Evolutionary conservation across 2,113 vertebrate genomes (phyloP).

Genomic region (Typhlomys cinereus): DNA sequence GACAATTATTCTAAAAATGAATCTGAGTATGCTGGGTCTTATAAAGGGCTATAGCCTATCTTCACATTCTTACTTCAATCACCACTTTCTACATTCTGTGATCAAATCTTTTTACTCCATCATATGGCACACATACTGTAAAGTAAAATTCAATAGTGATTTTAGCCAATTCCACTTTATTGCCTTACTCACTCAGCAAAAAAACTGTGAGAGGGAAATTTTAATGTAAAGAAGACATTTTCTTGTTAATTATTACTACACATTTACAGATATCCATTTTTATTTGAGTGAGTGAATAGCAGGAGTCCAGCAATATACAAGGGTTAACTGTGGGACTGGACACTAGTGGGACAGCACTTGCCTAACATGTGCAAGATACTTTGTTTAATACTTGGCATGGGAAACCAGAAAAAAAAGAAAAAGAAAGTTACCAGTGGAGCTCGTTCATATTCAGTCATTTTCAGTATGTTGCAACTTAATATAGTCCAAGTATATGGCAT

Average conservation of each 20-base stretch:
- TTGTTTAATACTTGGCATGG: neutral
- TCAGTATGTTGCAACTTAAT: conserved; percentile 16
- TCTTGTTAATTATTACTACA: conserved; percentile 25
- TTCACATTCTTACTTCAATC: conserved; percentile 51
- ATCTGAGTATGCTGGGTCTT: conserved; percentile 34
- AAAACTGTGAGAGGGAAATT: conserved; percentile 10
- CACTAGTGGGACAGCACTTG: neutral
- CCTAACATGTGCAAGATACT: neutral
- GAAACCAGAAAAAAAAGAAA: neutral
- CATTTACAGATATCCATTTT: neutral
- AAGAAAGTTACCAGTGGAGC: neutral
- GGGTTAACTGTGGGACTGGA: too few relatives aligned
- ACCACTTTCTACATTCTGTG: conserved; percentile 15
- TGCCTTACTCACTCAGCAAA: conserved; percentile 15
- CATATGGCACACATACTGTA: conserved; percentile 25
- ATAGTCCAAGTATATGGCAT: neutral
- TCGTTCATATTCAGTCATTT: neutral
- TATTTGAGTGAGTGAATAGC: neutral
- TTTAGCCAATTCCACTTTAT: conserved; percentile 22
- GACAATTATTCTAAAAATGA: conserved; percentile 20
- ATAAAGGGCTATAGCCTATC: conserved; percentile 36
- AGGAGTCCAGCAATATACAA: too few relatives aligned
- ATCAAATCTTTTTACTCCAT: neutral
- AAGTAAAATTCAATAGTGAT: conserved; percentile 12
- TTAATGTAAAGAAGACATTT: neutral